Base-by-base conservation (phyloP, 2,113 vertebrate species). In the Glaucidium brasilianum region DNA sequence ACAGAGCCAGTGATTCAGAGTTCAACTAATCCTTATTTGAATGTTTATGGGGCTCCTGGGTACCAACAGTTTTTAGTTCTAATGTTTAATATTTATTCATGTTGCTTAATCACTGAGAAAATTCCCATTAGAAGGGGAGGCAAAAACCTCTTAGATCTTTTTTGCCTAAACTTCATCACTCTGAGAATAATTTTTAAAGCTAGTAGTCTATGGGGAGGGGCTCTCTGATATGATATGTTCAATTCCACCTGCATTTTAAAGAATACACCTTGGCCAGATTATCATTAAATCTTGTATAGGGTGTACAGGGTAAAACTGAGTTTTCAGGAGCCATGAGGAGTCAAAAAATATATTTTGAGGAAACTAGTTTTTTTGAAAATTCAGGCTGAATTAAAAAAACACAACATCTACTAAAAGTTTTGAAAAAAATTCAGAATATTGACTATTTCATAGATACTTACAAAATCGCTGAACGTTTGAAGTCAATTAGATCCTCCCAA, bases 401-500 rank as follows among this genome's bases (percentile, higher is more conserved):
- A 4, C 60, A 45, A 15, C 1, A 13, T 25, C 26, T 75, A 23
- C 2, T 5, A 75, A 87, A 85, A 79, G 25, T 9, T 11, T 52
- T 49, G 45, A 22, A 60, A 53, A 9, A 15, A 56, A 1, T 37
- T 60, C 16, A 26, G 35, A 58, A 76, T 77, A n/a, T 59, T 1
- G 1, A 26, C 12, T 58, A 15, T 52, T 64, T 37, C 34, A 21
- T 17, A 78, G 6, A 23, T 68, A 75, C 22, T 26, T 26, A 85
- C 12, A 67, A 60, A 64, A 59, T n/a, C 37, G 56, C 6, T 15
- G 23, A 71, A 41, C 10, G 27, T 68, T 45, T 84, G 35, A 60
- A 53, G 7, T 3, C 14, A 3, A 73, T 26, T 78, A 59, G 12
- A 71, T 66, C 1, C 0, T 2, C 6, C 5, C 1, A 50, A 63